Evolutionary conservation across 2,113 vertebrate genomes (phyloP).

Genomic region (Anseranas semipalmata): DNA sequence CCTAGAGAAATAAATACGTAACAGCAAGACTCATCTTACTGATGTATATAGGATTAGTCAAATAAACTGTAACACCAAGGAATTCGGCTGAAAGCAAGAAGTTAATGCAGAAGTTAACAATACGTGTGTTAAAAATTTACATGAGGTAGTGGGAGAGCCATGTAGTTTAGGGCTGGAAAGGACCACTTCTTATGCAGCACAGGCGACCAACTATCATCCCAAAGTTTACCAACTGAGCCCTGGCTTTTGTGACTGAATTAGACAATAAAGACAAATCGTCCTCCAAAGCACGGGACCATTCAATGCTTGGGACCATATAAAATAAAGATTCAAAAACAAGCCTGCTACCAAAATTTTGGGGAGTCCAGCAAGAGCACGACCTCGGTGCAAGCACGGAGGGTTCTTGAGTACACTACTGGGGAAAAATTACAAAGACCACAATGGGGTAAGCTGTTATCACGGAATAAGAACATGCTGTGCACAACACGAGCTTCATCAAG

Average conservation of each 20-base stretch:
- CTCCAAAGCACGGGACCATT: neutral
- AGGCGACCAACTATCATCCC: neutral
- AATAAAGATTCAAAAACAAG: neutral
- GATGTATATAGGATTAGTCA: neutral
- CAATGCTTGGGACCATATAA: neutral
- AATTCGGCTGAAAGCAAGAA: neutral
- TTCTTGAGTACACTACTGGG: fast-evolving
- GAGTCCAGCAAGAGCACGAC: fast-evolving
- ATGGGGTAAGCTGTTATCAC: neutral
- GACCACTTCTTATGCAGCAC: neutral
- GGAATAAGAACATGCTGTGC: neutral
- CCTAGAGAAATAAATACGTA: neutral
- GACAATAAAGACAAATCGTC: neutral
- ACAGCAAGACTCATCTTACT: neutral
- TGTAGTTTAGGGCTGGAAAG: neutral
- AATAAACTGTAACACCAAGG: neutral
- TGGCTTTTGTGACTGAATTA: neutral
- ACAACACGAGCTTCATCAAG: neutral
- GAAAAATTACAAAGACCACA: neutral
- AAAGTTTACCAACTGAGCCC: neutral
- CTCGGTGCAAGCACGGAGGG: neutral
- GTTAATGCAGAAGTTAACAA: neutral
- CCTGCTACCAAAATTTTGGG: neutral
- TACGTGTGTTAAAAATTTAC: neutral
- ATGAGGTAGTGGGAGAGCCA: neutral